Evolutionary conservation across 1,140 invertebrate genomes (phyloP), one percentile per base, ranked within the genome.

Genomic region (Pissodes strobi): DNA sequence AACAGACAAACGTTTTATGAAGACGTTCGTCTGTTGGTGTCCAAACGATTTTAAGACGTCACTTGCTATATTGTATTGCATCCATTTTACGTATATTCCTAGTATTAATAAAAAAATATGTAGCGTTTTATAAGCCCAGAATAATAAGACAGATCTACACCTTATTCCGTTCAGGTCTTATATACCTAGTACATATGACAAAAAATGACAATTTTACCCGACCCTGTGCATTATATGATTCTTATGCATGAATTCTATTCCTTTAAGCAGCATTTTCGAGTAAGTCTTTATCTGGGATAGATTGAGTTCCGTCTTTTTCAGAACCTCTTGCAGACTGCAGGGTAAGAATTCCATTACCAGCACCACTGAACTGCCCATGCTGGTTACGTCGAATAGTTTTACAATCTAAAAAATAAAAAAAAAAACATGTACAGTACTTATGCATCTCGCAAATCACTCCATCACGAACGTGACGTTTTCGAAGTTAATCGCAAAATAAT

Each of bases 171-270:
- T 46, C n/a, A 3, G 3, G n/a, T 46, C 3, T 46, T 18, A 46
- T 38, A n/a, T 30, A n/a, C 2, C 17, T 17, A 43, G 15, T 18
- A 56, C 49, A 23, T 10, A n/a, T n/a, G n/a, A n/a, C n/a, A n/a
- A n/a, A n/a, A n/a, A n/a, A n/a, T 8, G 3, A 30, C 57, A 27
- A 51, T 41, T 75, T 43, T 43, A 23, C 6, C 80, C 81, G 85
- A 95, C 93, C 78, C 95, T 86, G 74, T 99, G 97, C 90, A 99
- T 97, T 48, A 99, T 93, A 61, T 90, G 87, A 73, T 92, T 87
- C 10, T 84, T 82, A 76, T 99, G 97, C 76, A 97, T 88, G 77
- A 94, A 95, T 15, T 86, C 83, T 2, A 98, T 86, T 8, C 96
- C 97, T 69, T 90, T 89, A 0, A 99, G 81, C 52, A 99, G 81